Base-by-base conservation (phyloP, 1,140 invertebrate species). In the Ceratina calcarata region DNA sequence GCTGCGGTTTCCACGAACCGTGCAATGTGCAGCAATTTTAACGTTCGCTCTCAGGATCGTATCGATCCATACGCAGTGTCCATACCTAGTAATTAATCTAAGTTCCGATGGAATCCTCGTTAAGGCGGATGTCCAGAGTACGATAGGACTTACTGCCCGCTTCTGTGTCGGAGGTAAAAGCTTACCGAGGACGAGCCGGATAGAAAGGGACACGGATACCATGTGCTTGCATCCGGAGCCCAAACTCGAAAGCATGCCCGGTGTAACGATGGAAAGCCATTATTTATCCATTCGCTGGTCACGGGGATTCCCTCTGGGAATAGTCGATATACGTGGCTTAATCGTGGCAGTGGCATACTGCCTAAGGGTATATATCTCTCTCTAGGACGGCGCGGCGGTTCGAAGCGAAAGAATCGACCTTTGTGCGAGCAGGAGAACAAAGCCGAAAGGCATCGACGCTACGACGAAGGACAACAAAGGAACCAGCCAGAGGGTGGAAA, bases 261-360 rank as follows among this genome's bases (percentile, higher is more conserved):
- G 12, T 45, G 58, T 62, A 74, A 68, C 75, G 81, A 76, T 78
- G 55, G 80, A 85, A 86, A 75, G 89, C 87, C 88, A 90, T 90
- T 91, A 91, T 91, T 91, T 90, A 91, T 91, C 89, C 86, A 90
- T 90, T 90, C 85, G 78, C 84, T 72, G 86, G 88, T 83, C 86
- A 90, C 84, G 87, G 84, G 67, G 83, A 87, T 90, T 90, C 89
- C 89, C 85, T 49, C 68, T 10, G 37, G 86, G 89, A 89, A 88
- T 88, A 87, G 85, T 75, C 88, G 87, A 84, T 86, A 85, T 88
- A 90, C 87, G 86, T 88, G 87, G 84, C 89, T 89, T 90, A 90
- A 91, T 91, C 89, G 89, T 78, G 67, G 68, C 80, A 70, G 83
- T 85, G 83, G 87, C 75, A 84, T 86, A 81, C 83, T 65, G 78